Conservation (phyloP, 2,888 invertebrate genomes). For the Drosophila neotestacea region DNA sequence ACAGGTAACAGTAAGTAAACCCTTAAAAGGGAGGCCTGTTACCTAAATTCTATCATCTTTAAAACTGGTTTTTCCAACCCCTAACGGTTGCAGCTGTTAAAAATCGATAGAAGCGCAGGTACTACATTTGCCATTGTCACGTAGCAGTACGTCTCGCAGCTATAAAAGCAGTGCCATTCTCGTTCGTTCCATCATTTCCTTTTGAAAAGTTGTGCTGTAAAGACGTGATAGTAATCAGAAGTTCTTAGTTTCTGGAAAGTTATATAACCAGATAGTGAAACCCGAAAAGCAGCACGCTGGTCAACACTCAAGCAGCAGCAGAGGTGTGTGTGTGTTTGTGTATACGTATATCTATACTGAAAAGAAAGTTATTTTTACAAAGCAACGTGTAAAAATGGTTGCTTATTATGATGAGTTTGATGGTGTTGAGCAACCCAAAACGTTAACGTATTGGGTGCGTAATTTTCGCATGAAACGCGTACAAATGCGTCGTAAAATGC, state of each 20-base stretch:
- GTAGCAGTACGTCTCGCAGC: constrained; percentile 44
- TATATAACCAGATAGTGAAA: constrained; percentile 46
- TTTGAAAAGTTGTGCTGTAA: constrained; percentile 38
- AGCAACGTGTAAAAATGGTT: constrained; percentile 61
- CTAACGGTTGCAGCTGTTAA: not conserved
- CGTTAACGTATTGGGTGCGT: constrained; percentile 86
- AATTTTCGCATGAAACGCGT: constrained; percentile 87
- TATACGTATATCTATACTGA: constrained; percentile 34
- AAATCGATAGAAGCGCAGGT: constrained; percentile 18
- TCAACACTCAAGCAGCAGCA: constrained; percentile 34
- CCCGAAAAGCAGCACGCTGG: constrained; percentile 28
- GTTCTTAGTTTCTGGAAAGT: constrained; percentile 41
- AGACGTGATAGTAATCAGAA: constrained; percentile 20
- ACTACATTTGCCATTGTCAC: constrained; percentile 32
- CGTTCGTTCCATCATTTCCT: constrained; percentile 30
- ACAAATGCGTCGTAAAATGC: constrained; percentile 85
- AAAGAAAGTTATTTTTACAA: constrained; percentile 43
- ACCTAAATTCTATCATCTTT: not conserved
- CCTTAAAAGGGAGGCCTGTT: not conserved
- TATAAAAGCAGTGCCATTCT: constrained; percentile 48
- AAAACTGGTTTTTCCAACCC: constrained; percentile 5
- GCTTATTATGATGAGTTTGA: constrained; percentile 66
- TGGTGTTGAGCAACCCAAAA: constrained; percentile 71
- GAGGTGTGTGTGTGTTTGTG: constrained; percentile 63
- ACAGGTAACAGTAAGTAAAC: constrained; percentile 17